Evolutionary conservation across 2,888 invertebrate genomes (phyloP).

Genomic region (Drosophila mettleri): DNA sequence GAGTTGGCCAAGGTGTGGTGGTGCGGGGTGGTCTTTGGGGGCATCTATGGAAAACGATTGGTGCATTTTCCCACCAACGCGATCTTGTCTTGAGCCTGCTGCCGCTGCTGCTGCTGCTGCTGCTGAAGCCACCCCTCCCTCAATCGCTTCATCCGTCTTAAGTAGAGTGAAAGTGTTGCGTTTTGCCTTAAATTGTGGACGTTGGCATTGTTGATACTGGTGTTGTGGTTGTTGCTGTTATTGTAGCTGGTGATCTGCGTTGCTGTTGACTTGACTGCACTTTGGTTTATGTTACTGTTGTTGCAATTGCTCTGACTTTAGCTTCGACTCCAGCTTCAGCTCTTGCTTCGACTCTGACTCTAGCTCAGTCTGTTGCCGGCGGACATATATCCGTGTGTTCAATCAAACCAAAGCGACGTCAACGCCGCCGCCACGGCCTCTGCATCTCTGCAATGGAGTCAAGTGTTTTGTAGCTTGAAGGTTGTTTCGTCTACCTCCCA

Average conservation of each 20-base stretch:
- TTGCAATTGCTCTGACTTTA: conserved; percentile 29
- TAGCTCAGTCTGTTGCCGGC: conserved; percentile 39
- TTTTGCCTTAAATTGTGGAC: conserved; percentile 69
- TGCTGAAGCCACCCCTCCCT: conserved; percentile 52
- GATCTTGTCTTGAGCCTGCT: conserved; percentile 60
- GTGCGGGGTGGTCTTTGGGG: conserved; percentile 2
- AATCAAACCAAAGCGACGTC: conserved; percentile 67
- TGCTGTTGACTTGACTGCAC: conserved; percentile 58
- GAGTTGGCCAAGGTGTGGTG: neutral
- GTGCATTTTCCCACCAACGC: conserved; percentile 76
- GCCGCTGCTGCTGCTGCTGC: conserved; percentile 14
- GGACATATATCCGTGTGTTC: conserved; percentile 71
- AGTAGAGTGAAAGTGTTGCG: conserved; percentile 80
- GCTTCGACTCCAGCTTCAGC: neutral
- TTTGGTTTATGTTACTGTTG: conserved; percentile 57
- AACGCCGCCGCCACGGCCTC: conserved; percentile 34
- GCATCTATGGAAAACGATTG: conserved; percentile 53
- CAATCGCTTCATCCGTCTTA: conserved; percentile 71
- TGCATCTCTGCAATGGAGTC: conserved; percentile 47
- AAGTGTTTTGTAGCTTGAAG: conserved; percentile 79
- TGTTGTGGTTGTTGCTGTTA: conserved; percentile 34
- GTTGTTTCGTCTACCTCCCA: conserved; percentile 75
- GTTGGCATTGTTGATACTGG: conserved; percentile 45
- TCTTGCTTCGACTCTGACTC: neutral
- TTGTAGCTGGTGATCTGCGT: conserved; percentile 47